phyloP scores from a whole-genome alignment of 2,113 vertebrate species.

The Xerus inauris region DNA sequence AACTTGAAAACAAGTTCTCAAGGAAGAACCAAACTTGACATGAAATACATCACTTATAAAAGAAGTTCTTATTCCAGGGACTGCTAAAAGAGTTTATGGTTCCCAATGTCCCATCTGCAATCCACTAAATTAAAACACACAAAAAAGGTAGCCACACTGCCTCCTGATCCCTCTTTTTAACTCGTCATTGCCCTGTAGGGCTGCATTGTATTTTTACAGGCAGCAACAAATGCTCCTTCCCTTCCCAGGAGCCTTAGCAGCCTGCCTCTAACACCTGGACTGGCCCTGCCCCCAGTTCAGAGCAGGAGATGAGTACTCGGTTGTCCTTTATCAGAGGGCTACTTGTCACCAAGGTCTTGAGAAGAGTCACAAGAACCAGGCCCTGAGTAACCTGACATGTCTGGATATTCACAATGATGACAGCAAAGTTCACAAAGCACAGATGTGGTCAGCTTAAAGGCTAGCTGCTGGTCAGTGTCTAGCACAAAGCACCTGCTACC shows the following conservation, averaged over 20 bases:
- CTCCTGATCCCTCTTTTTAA: neutral
- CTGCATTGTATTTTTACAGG: too few species aligned
- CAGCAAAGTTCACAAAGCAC: neutral
- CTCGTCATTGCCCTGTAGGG: neutral
- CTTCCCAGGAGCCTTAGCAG: neutral
- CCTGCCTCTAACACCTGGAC: neutral
- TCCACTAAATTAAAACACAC: neutral
- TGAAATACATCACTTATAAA: neutral
- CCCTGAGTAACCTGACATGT: neutral
- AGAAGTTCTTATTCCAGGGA: neutral
- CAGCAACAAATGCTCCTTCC: neutral
- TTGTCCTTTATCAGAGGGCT: neutral
- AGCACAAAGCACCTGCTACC: neutral
- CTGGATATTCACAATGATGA: neutral
- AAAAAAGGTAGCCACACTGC: neutral
- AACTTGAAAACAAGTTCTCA: neutral
- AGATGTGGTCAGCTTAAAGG: neutral
- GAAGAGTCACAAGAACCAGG: neutral
- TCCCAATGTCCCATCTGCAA: fast-evolving
- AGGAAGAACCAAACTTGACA: neutral
- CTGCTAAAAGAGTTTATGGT: neutral
- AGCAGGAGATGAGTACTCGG: neutral
- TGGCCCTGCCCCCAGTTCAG: fast-evolving
- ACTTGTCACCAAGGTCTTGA: neutral
- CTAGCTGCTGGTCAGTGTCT: neutral